A percentile compares a stretch with the other conserved stretches of the same genome.
These are phyloP conservation scores for Strigamia transsilvanica DNA, from an alignment of 2,888 invertebrate species.

Conservation along the genomic window DNA sequence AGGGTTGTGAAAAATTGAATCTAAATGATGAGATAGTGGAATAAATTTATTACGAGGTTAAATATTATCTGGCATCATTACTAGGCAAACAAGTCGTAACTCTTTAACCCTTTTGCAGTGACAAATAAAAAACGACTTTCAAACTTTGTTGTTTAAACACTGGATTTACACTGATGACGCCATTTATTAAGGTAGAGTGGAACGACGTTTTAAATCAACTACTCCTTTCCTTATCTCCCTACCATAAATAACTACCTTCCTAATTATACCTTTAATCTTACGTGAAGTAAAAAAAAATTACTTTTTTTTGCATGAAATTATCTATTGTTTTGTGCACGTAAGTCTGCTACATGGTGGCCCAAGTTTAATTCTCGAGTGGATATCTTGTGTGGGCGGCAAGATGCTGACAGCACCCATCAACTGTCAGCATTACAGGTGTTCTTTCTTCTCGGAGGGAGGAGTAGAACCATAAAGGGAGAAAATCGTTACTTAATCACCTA, in stretches of 20 bases:
- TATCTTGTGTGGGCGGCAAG: constrained; percentile 19
- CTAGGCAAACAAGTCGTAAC: constrained; percentile 23
- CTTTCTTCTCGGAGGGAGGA: constrained; percentile 38
- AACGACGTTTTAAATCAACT: constrained; percentile 48
- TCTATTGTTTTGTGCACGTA: constrained; percentile 39
- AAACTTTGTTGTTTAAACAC: constrained; percentile 45
- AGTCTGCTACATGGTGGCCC: constrained; percentile 22
- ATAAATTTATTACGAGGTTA: constrained; percentile 45
- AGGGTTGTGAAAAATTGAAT: constrained; percentile 9
- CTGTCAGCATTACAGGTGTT: constrained; percentile 49
- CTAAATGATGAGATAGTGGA: constrained; percentile 21
- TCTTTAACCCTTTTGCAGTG: constrained; percentile 36
- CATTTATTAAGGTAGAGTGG: constrained; percentile 18
- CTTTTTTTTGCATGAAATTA: constrained; percentile 16
- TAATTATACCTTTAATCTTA: constrained; percentile 43
- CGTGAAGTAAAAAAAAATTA: constrained; percentile 1
- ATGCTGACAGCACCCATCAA: constrained; percentile 41
- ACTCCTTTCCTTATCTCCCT: constrained; percentile 33
- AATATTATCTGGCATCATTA: constrained; percentile 41
- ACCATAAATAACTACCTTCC: constrained; percentile 49
- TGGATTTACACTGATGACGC: constrained; percentile 48
- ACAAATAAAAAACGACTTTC: constrained; percentile 44
- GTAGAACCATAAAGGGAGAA: constrained; percentile 37
- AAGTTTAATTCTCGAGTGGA: neutral
- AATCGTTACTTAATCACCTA: constrained; percentile 49